A percentile compares a stretch with the other conserved stretches of the same genome.
These are phyloP conservation scores for Sebastiscus tertius DNA, from an alignment of 2,797 vertebrate species.

Conservation along the genomic window DNA sequence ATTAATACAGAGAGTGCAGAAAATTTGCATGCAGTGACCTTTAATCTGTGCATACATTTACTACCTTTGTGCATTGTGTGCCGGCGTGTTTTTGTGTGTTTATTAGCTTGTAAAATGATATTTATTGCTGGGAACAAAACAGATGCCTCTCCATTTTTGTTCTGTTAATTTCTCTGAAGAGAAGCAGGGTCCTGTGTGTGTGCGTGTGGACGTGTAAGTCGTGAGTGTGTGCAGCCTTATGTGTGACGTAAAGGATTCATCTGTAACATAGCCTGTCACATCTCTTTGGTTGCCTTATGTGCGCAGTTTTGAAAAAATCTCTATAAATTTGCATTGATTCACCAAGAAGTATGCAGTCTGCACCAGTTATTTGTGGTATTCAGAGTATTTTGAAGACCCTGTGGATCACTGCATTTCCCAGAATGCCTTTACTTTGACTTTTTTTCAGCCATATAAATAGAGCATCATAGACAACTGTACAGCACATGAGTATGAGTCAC, in stretches of 20 bases:
- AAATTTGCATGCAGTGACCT: constrained; percentile 47
- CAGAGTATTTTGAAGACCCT: not conserved
- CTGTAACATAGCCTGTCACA: not conserved
- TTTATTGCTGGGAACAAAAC: constrained; percentile 8
- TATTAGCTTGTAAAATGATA: not conserved
- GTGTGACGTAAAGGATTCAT: not conserved
- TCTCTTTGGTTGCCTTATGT: constrained; percentile 9
- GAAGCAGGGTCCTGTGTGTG: not conserved
- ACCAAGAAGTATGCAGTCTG: not conserved
- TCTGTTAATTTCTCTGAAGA: constrained; percentile 15
- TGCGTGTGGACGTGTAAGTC: not conserved
- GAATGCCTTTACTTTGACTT: not conserved
- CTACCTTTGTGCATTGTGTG: constrained; percentile 4
- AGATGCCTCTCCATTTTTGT: not conserved
- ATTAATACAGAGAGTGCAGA: constrained; percentile 15
- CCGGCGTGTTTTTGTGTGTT: not conserved
- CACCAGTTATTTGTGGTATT: constrained; percentile 2
- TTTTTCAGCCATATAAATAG: not conserved
- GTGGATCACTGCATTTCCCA: not conserved
- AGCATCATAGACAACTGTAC: not conserved
- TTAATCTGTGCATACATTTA: constrained; percentile 21
- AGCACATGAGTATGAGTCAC: constrained; percentile 27
- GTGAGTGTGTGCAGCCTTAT: not conserved
- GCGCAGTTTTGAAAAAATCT: constrained; percentile 21
- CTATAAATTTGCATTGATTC: constrained; percentile 7